These are phyloP conservation scores for Megaustenia siamemsis DNA, from an alignment of 2,888 invertebrate genomes.

Conservation along the genomic window DNA sequence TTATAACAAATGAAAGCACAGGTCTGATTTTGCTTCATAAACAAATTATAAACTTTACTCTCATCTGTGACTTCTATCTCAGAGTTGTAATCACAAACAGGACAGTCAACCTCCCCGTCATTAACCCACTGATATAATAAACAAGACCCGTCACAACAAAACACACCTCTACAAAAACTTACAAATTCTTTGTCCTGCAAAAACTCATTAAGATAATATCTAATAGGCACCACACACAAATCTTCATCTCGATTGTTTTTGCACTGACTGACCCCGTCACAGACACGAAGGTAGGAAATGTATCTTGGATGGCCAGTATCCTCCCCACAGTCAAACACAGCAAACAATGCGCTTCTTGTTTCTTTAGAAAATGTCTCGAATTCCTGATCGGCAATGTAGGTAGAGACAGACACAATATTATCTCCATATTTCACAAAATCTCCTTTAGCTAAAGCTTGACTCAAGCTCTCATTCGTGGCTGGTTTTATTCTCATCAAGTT, in stretches of 20 bases:
- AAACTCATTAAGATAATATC: no score
- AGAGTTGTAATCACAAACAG: not conserved
- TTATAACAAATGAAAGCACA: constrained; percentile 45
- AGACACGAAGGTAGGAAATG: constrained; percentile 14
- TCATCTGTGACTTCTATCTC: not conserved
- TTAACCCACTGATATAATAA: not conserved
- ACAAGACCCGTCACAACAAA: not conserved
- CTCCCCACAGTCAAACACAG: constrained; percentile 17
- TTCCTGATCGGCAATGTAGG: not conserved
- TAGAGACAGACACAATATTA: constrained; percentile 17
- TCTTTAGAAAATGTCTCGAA: not conserved
- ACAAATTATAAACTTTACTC: not conserved
- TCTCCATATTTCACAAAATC: not conserved
- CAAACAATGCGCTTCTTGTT: not conserved
- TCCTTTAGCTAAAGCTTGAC: not conserved
- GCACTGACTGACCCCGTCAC: constrained; percentile 3
- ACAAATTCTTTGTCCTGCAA: not conserved
- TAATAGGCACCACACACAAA: not conserved
- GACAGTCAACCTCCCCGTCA: not conserved
- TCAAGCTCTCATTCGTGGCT: not conserved
- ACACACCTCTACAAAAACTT: not conserved
- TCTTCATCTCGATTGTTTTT: not conserved
- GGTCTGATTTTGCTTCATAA: not conserved
- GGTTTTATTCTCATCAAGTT: not conserved
- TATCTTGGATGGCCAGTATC: not conserved